Percentiles rank a stretch among this genome's conserved stretches.
Conservation (phyloP, 2,888 invertebrate species). For the Diachrysia chrysitis region DNA sequence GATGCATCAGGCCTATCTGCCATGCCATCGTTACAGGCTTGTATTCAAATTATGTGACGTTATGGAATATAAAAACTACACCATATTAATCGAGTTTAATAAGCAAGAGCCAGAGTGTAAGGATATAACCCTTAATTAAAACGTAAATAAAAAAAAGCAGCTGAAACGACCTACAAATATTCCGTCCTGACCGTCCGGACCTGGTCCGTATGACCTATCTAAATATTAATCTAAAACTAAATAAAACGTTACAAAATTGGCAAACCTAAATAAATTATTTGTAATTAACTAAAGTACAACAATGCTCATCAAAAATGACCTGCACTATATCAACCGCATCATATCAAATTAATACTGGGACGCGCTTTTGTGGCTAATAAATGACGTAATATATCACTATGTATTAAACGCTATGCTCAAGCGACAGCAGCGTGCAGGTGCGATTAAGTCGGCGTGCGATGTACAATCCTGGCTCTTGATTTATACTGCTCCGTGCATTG, state of each 20-base stretch:
- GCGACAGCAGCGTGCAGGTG: constrained; percentile 75
- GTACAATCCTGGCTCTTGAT: constrained; percentile 69
- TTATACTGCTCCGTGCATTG: constrained; percentile 61
- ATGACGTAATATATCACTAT: constrained; percentile 81
- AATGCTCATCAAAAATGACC: neutral
- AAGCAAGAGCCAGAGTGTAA: no score
- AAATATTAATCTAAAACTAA: neutral
- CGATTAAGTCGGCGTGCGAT: constrained; percentile 61
- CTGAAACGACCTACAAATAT: no score
- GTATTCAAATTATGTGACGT: no score
- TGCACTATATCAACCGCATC: constrained; percentile 11
- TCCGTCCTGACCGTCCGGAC: no score
- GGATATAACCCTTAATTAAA: no score
- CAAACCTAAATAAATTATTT: neutral
- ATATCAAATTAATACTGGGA: constrained; percentile 50
- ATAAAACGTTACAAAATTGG: neutral
- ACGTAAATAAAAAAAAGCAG: no score
- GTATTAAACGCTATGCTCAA: constrained; percentile 72
- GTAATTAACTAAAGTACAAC: neutral
- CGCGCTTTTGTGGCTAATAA: constrained; percentile 69
- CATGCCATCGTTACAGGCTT: no score
- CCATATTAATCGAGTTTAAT: no score
- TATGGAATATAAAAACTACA: no score
- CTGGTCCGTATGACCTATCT: no score
- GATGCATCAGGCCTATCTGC: no score